phyloP scores from a whole-genome alignment of 2,797 vertebrate genomes.

The Neomorphus geoffroyi region DNA sequence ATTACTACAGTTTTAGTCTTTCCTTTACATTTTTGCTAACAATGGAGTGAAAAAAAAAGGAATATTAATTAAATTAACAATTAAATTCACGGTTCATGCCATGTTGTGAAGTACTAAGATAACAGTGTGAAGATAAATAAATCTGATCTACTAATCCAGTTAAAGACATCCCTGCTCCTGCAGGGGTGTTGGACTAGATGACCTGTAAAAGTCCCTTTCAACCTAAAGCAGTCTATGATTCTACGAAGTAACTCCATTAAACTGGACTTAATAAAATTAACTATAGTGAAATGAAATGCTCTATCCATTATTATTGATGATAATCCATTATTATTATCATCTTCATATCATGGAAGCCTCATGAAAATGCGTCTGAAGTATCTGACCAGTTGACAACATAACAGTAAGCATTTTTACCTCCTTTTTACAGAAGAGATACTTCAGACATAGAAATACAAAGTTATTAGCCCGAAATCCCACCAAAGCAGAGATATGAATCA shows the following conservation, averaged over 20 bases:
- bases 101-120: neutral
- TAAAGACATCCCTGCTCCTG: too few species aligned
- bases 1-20: neutral
- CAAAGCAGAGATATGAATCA: neutral
- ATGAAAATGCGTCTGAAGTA: neutral
- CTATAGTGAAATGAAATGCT: neutral
- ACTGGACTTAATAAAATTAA: neutral
- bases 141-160: neutral
- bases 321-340: neutral
- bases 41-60: neutral
- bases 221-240: too few species aligned
- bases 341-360: neutral
- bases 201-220: too few species aligned
- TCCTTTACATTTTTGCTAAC: neutral
- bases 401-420: neutral
- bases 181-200: too few species aligned
- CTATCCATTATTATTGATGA: neutral
- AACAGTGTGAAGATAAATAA: neutral
- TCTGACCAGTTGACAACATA: neutral
- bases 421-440: neutral
- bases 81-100: neutral
- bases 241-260: neutral
- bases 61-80: neutral
- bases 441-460: neutral
- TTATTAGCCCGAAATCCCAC: neutral